Base-by-base conservation (phyloP, 2,113 vertebrate genomes). In the Thryonomys swinderianus region DNA sequence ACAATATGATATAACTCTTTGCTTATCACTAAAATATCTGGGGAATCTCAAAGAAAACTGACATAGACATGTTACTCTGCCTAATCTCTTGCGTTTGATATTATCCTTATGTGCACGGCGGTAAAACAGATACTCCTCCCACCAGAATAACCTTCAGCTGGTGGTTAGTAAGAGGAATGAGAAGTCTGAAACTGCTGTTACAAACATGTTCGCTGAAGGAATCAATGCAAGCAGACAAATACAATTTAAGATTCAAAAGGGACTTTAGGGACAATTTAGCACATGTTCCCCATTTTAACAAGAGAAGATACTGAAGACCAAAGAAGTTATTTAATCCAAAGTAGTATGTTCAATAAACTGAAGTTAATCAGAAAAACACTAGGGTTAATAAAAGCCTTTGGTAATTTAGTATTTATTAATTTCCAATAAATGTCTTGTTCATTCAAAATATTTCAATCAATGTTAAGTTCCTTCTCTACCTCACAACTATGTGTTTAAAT, bases 341-440 rank as follows among this genome's bases (percentile, higher is more conserved):
- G 32, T 51, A 11, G 61, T 57, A 86, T 61, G 10, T 32, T 69
- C 90, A 93, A 59, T 62, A 95, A 94, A 76, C 8, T 37, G 8
- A 90, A 88, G 90, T 42, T 67, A 85, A 95, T 76, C 14, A 55
- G 59, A 91, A 93, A 89, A 85, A n/a, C 6, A 76, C 9, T 18
- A 51, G 48, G 25, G 87, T 71, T 51, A 88, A 74, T 81, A 71
- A 90, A 64, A n/a, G 10, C 4, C 21, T 86, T 88, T 82, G 16
- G 9, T 6, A 69, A 85, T n/a, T 86, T 92, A 76, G 23, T 23
- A 20, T 69, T 27, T 81, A 64, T 78, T 64, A 81, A 85, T 76
- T 92, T 30, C 23, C 61, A 18, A 23, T 69, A 27, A 83, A 91
- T 80, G 25, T 10, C 37, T 84, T 59, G 6, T 66, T 91, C 37